A percentile compares a stretch with the other conserved stretches of the same genome.
phyloP scores from a whole-genome alignment of 1,140 invertebrate genomes.

The Anastrepha ludens region DNA sequence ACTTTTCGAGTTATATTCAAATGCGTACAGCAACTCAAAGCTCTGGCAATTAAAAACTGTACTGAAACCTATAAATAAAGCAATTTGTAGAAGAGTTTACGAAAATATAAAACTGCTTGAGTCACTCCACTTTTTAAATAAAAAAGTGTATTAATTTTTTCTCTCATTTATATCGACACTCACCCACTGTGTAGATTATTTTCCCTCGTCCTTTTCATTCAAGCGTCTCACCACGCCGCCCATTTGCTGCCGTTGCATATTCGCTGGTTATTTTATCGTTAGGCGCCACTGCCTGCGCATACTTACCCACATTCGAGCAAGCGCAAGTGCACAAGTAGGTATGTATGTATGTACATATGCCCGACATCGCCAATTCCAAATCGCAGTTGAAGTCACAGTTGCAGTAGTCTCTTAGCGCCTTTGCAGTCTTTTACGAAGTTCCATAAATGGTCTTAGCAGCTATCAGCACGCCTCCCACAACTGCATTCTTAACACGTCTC shows the following conservation, averaged over 20 bases:
- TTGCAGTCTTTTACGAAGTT: slow-evolving; percentile 22
- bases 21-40: no score
- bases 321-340: background rate
- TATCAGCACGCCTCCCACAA: slow-evolving; percentile 50
- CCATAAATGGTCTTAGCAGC: slow-evolving; percentile 42
- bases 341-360: background rate
- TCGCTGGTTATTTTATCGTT: slow-evolving; percentile 49
- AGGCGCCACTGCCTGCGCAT: slow-evolving; percentile 9
- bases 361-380: background rate
- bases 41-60: no score
- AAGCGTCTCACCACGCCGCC: background rate
- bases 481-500: slow-evolving; percentile 42
- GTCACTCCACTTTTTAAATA: no score
- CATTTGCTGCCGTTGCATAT: background rate
- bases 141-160: no score
- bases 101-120: no score
- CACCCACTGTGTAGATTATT: no score
- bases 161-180: background rate
- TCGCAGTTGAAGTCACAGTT: slow-evolving; percentile 41
- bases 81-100: no score
- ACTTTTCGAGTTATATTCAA: no score
- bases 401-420: slow-evolving; percentile 33
- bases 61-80: no score
- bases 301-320: background rate
- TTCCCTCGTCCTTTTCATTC: background rate